phyloP scores from a whole-genome alignment of 2,797 vertebrate genomes.

The Nyctalus aviator region DNA sequence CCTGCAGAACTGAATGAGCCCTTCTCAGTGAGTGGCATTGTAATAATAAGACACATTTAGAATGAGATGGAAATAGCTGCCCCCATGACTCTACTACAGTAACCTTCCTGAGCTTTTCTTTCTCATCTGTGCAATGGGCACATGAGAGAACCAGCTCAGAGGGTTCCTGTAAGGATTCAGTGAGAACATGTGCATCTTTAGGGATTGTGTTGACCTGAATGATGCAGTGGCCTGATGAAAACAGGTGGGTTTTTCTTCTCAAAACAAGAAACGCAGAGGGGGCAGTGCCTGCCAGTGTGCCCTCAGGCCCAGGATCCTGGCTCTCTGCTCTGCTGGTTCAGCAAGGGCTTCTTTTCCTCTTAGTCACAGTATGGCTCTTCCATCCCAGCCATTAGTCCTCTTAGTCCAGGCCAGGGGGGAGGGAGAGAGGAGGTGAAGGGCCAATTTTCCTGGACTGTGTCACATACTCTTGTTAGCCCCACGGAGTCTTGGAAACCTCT shows the following conservation, averaged over 20 bases:
- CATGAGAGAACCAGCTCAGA: background rate
- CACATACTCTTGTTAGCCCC: background rate
- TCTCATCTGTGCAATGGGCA: background rate
- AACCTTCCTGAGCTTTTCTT: background rate
- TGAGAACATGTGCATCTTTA: background rate
- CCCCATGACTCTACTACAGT: background rate
- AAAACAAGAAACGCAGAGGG: background rate
- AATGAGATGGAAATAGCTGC: background rate
- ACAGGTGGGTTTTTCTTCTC: background rate
- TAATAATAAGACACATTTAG: background rate
- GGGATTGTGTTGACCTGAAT: background rate
- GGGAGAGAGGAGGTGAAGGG: background rate
- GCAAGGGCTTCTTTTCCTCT: background rate
- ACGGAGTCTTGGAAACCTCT: background rate
- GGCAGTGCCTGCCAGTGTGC: too few relatives aligned
- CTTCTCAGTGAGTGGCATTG: background rate
- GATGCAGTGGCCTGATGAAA: background rate
- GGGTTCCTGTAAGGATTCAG: background rate
- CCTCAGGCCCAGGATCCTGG: background rate
- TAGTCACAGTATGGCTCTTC: background rate
- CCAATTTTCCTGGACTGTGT: background rate
- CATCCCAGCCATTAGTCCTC: background rate
- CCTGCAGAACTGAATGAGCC: background rate
- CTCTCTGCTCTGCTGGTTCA: background rate
- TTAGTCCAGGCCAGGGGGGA: background rate